Evolutionary conservation across 2,888 invertebrate species (phyloP).

Genomic region (Hirtodrosophila cameraria): DNA sequence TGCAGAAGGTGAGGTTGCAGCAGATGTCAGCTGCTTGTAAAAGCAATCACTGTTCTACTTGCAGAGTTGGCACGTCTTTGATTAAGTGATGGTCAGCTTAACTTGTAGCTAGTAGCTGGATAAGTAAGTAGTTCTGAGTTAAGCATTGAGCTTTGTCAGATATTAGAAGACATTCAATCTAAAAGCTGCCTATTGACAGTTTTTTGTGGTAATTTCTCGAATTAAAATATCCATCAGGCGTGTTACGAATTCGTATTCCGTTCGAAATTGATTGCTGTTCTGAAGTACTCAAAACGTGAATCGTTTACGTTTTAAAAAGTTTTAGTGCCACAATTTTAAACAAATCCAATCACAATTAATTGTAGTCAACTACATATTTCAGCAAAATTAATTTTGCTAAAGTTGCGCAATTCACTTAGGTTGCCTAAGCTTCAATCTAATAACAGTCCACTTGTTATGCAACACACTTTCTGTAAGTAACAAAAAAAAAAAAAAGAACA

Average conservation of each 20-base stretch:
- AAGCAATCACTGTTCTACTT: neutral
- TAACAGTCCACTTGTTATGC: neutral
- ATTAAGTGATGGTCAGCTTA: neutral
- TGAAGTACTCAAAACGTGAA: too few species aligned
- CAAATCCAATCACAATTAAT: too few species aligned
- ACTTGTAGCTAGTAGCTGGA: too few species aligned
- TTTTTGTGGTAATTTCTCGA: too few species aligned
- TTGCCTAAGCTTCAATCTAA: neutral
- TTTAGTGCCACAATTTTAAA: too few species aligned
- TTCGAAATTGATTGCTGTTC: too few species aligned
- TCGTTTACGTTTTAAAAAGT: too few species aligned
- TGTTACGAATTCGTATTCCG: too few species aligned
- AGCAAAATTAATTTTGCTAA: neutral
- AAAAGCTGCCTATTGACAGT: too few species aligned
- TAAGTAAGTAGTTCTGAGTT: neutral
- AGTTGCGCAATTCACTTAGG: neutral
- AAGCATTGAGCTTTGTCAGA: slow-evolving; percentile 9
- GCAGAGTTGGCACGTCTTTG: neutral
- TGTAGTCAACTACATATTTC: neutral
- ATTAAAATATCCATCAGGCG: too few species aligned
- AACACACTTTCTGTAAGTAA: neutral
- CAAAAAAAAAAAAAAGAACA: too few species aligned
- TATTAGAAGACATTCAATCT: too few species aligned
- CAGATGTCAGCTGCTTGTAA: slow-evolving; percentile 24
- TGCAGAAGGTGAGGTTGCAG: slow-evolving; percentile 30